Percentiles rank a stretch among this genome's conserved stretches.
phyloP scores from a whole-genome alignment of 2,888 invertebrate species.

The Heteropelma amictum region DNA sequence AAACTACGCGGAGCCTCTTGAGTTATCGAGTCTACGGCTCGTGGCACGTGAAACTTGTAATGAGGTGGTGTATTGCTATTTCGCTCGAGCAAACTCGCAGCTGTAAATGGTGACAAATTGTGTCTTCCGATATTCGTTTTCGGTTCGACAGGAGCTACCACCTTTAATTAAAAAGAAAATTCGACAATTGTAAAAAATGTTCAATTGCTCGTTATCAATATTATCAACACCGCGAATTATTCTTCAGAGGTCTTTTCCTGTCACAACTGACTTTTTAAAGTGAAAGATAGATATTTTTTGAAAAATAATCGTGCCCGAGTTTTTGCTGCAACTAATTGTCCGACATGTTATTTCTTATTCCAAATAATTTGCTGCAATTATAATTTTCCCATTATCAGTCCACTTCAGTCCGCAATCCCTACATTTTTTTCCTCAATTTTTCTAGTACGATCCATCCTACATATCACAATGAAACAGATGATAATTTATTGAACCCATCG shows the following conservation, averaged over 20 bases:
- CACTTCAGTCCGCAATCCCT: too few species aligned
- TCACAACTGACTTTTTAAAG: too few species aligned
- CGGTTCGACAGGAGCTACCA: slow-evolving; percentile 74
- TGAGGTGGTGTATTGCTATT: slow-evolving; percentile 78
- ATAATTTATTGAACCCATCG: too few species aligned
- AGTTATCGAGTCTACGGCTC: slow-evolving; percentile 84
- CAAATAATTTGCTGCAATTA: too few species aligned
- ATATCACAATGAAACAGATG: too few species aligned
- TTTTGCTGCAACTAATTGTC: too few species aligned
- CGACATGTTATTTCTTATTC: too few species aligned
- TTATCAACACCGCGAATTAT: background rate
- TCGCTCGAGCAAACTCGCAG: slow-evolving; percentile 79
- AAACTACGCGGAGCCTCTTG: slow-evolving; percentile 72
- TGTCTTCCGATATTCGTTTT: slow-evolving; percentile 79
- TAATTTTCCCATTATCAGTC: too few species aligned
- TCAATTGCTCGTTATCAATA: background rate
- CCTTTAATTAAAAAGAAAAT: slow-evolving; percentile 60
- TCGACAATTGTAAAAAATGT: background rate
- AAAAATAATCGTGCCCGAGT: too few species aligned
- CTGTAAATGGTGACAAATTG: slow-evolving; percentile 81
- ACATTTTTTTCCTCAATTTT: too few species aligned
- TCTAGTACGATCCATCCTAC: too few species aligned
- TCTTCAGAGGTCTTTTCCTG: background rate
- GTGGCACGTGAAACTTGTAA: slow-evolving; percentile 84
- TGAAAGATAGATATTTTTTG: too few species aligned